Evolutionary conservation across 1,140 invertebrate genomes (phyloP).

Genomic region (Drosophila equinoxialis): DNA sequence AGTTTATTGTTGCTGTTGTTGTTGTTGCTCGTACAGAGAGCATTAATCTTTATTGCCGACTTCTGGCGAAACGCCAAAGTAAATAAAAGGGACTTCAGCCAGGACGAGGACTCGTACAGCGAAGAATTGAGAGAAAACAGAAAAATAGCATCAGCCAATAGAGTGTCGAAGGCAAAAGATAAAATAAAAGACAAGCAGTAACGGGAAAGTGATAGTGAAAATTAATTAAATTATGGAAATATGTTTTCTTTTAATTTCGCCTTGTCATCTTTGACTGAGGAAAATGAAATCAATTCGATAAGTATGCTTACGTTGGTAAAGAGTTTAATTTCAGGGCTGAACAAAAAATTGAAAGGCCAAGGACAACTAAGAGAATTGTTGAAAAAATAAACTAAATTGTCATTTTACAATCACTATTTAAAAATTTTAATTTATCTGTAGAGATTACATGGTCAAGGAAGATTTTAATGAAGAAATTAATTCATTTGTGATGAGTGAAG

Average conservation of each 20-base stretch:
- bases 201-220: neutral
- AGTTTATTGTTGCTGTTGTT: slow-evolving; percentile 11
- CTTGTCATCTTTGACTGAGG: neutral
- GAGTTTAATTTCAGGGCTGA: too few relatives aligned
- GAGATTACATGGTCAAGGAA: too few relatives aligned
- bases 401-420: too few relatives aligned
- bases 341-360: too few relatives aligned
- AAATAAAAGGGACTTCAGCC: neutral
- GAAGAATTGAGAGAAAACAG: neutral
- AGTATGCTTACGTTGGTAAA: neutral
- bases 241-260: neutral
- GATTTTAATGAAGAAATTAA: too few relatives aligned
- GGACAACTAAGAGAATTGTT: too few relatives aligned
- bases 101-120: neutral
- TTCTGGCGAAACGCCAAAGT: slow-evolving; percentile 26
- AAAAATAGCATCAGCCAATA: slow-evolving; percentile 5
- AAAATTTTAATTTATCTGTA: too few relatives aligned
- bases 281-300: neutral
- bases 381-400: too few relatives aligned
- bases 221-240: slow-evolving; percentile 7
- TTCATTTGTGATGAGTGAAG: too few relatives aligned
- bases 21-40: slow-evolving; percentile 11
- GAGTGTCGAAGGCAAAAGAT: neutral
- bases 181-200: neutral
- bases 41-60: slow-evolving; percentile 52